phyloP scores from a whole-genome alignment of 1,140 invertebrate genomes.

The Apis dorsata region DNA sequence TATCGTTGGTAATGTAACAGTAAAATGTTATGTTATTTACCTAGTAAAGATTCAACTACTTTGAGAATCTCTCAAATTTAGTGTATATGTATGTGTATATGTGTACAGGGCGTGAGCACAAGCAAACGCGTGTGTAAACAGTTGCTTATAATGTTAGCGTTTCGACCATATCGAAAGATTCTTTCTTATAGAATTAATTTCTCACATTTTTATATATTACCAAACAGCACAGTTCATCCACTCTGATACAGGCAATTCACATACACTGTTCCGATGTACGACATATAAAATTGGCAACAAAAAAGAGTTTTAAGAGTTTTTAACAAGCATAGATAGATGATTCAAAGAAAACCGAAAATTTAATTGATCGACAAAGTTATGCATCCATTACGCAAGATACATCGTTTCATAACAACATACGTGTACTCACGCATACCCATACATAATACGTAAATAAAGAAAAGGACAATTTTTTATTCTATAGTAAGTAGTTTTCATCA shows the following conservation, averaged over 20 bases:
- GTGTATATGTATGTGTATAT: not conserved
- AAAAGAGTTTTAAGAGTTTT: not conserved
- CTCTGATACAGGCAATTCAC: constrained; percentile 29
- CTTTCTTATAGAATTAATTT: constrained; percentile 60
- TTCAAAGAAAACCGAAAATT: constrained; percentile 29
- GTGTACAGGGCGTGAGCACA: not conserved
- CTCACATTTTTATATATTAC: not conserved
- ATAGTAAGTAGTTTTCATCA: not conserved
- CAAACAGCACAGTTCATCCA: not conserved
- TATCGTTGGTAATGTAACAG: constrained; percentile 17
- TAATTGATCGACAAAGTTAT: constrained; percentile 12
- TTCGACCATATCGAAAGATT: constrained; percentile 55
- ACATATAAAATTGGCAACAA: not conserved
- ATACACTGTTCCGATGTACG: constrained; percentile 14
- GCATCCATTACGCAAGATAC: constrained; percentile 22
- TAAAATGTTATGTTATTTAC: constrained; percentile 15
- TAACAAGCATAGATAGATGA: not conserved
- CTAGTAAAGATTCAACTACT: constrained; percentile 19
- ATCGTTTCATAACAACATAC: constrained; percentile 30
- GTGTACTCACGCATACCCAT: constrained; percentile 40
- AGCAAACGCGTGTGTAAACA: constrained; percentile 24
- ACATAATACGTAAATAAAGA: not conserved
- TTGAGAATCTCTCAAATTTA: constrained; percentile 10
- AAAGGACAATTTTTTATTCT: not conserved
- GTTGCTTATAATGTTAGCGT: constrained; percentile 44